Conservation (phyloP, 2,797 vertebrate species). For the Carapus acus region DNA sequence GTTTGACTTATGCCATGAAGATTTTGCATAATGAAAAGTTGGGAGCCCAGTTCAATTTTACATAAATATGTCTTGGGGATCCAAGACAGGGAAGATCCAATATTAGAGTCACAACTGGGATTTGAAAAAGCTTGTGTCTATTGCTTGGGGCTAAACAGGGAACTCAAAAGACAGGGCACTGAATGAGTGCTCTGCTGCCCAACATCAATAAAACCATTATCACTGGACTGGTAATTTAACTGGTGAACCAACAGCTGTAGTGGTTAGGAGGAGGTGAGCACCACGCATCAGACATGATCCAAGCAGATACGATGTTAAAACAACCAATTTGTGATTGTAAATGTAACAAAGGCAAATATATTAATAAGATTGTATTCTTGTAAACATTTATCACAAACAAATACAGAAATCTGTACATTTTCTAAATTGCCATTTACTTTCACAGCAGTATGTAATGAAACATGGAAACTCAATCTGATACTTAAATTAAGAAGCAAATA, state of each 20-base stretch:
- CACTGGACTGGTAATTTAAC: slow-evolving; percentile 26
- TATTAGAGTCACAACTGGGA: slow-evolving; percentile 54
- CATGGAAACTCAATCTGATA: slow-evolving; percentile 50
- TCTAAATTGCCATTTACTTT: slow-evolving; percentile 55
- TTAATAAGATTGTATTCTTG: too few species aligned
- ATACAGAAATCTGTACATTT: slow-evolving; percentile 59
- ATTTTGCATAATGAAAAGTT: slow-evolving; percentile 63
- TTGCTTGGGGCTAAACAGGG: slow-evolving; percentile 49
- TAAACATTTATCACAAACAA: too few species aligned
- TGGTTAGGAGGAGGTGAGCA: slow-evolving; percentile 17
- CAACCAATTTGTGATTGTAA: too few species aligned
- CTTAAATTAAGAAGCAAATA: slow-evolving; percentile 56
- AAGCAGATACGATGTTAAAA: too few species aligned
- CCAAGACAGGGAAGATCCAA: slow-evolving; percentile 56
- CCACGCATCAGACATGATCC: too few species aligned
- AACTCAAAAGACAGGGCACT: slow-evolving; percentile 37
- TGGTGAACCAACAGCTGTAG: slow-evolving; percentile 32
- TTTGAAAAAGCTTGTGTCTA: slow-evolving; percentile 54
- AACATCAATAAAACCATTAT: slow-evolving; percentile 23
- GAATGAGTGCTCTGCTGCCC: slow-evolving; percentile 36
- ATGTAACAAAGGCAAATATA: too few species aligned
- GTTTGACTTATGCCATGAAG: slow-evolving; percentile 40
- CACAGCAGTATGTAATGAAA: slow-evolving; percentile 54
- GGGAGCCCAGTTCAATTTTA: slow-evolving; percentile 56
- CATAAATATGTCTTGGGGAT: slow-evolving; percentile 58